These are phyloP conservation scores for Esox lucius DNA, from an alignment of 2,797 vertebrate species.

Conservation along the genomic window DNA sequence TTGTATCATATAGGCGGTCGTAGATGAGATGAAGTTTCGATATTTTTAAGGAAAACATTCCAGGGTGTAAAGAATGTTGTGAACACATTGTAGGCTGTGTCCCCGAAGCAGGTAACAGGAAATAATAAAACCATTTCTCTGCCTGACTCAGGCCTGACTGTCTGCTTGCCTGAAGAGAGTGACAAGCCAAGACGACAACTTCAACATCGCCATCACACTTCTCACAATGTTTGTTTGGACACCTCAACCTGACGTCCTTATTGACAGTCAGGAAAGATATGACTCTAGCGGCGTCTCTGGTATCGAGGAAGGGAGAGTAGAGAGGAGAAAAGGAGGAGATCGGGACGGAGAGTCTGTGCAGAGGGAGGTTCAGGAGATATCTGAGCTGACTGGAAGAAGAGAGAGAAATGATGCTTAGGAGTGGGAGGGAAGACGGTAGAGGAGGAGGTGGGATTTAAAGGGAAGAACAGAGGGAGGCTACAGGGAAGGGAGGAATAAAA, in stretches of 20 bases:
- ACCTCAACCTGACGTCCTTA: not conserved
- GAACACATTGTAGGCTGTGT: not conserved
- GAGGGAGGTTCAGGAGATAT: not conserved
- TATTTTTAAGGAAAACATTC: not conserved
- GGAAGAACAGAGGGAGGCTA: not conserved
- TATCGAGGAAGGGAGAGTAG: not conserved
- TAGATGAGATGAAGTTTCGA: not conserved
- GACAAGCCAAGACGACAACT: conserved; percentile 31
- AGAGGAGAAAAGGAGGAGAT: not conserved
- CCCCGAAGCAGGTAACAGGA: too few species aligned
- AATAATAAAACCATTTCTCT: too few species aligned
- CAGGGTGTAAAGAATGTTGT: not conserved
- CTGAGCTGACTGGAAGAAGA: not conserved
- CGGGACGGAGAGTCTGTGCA: not conserved
- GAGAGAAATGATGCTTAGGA: not conserved
- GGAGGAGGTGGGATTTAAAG: not conserved
- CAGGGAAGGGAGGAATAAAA: not conserved
- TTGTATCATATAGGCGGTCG: not conserved
- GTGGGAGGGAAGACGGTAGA: not conserved
- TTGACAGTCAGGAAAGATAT: not conserved
- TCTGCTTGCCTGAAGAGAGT: conserved; percentile 6
- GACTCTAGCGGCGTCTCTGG: too few species aligned
- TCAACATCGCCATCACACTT: conserved; percentile 22
- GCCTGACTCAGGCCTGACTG: not conserved
- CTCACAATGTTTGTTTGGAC: not conserved